A percentile compares a stretch with the other conserved stretches of the same genome.
Evolutionary conservation across 2,797 vertebrate species (phyloP).

Genomic region (Falco concolor): DNA sequence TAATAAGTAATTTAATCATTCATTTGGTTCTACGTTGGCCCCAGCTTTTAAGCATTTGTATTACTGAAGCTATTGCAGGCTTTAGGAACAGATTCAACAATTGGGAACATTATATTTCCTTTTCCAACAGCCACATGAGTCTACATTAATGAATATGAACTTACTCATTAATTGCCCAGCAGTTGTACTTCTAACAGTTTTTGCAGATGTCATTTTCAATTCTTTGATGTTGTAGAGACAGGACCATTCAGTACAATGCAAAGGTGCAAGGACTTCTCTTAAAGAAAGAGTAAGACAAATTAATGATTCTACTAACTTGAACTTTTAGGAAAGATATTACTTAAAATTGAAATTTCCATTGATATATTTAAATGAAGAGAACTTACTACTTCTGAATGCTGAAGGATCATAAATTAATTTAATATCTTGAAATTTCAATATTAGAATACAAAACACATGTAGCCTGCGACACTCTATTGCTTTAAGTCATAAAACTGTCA

Average conservation of each 20-base stretch:
- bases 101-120: not conserved
- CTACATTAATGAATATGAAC: not conserved
- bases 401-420: not conserved
- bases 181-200: not conserved
- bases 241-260: not conserved
- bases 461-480: not conserved
- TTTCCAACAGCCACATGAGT: not conserved
- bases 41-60: not conserved
- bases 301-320: not conserved
- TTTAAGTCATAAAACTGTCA: constrained; percentile 57
- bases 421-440: not conserved
- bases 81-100: not conserved
- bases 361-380: not conserved
- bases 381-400: not conserved
- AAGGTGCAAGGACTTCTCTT: not conserved
- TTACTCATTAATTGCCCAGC: not conserved
- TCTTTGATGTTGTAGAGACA: not conserved
- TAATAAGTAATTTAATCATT: not conserved
- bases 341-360: not conserved
- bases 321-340: not conserved
- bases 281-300: not conserved
- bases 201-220: not conserved
- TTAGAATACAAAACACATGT: constrained; percentile 27
- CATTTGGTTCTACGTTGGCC: not conserved
- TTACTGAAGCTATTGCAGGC: not conserved